These are phyloP conservation scores for Apodemus speciosus DNA, from an alignment of 2,113 vertebrate genomes.

Conservation along the genomic window DNA sequence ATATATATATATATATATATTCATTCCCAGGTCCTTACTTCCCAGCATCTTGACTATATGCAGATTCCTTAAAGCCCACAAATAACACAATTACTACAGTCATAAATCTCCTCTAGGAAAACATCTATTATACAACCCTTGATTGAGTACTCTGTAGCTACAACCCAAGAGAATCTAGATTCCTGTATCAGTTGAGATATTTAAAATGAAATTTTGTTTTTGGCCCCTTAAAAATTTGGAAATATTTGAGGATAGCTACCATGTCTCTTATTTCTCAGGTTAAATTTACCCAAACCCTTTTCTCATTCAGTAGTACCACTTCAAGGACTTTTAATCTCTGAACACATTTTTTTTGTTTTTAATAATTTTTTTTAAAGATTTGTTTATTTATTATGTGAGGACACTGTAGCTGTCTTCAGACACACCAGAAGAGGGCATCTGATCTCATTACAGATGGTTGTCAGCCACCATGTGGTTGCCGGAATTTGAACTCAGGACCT, in stretches of 20 bases:
- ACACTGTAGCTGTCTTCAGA: too few relatives aligned
- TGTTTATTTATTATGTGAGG: too few relatives aligned
- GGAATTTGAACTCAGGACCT: too few relatives aligned
- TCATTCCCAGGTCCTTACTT: background rate
- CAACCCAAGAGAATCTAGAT: background rate
- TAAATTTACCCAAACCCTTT: background rate
- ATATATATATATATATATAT: too few relatives aligned
- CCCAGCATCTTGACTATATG: background rate
- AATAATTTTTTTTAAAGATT: too few relatives aligned
- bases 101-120: background rate
- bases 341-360: background rate
- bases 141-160: background rate
- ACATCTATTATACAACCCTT: background rate
- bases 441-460: too few relatives aligned
- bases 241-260: background rate
- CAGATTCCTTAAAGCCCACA: background rate
- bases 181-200: background rate
- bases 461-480: too few relatives aligned
- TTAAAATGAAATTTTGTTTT: conserved; percentile 37
- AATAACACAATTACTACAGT: background rate
- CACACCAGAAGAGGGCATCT: too few relatives aligned
- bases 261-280: background rate
- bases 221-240: background rate
- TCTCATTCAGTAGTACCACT: background rate
- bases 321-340: background rate